phyloP scores from a whole-genome alignment of 2,888 invertebrate genomes.

The Epinotia ramella region DNA sequence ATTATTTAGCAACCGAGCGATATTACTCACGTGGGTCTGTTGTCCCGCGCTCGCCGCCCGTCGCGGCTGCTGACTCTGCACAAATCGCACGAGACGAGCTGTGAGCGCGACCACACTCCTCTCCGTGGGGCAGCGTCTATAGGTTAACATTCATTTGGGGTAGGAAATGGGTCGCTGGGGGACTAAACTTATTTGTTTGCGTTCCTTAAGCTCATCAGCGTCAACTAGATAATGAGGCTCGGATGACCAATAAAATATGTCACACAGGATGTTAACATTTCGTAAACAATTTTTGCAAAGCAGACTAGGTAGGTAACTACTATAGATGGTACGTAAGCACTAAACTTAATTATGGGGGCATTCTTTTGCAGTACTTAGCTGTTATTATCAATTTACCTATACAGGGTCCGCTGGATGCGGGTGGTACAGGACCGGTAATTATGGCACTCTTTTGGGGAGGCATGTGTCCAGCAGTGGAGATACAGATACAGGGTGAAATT shows the following conservation, averaged over 20 bases:
- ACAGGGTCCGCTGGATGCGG: too few species aligned
- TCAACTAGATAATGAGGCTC: conserved; percentile 35
- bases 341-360: neutral
- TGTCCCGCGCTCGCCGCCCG: conserved; percentile 35
- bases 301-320: neutral
- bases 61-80: conserved; percentile 38
- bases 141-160: conserved; percentile 30
- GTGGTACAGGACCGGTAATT: too few species aligned
- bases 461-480: too few species aligned
- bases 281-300: neutral
- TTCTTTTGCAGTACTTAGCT: neutral
- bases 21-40: conserved; percentile 59
- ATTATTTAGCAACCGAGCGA: conserved; percentile 74
- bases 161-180: conserved; percentile 39
- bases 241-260: conserved; percentile 33
- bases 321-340: neutral
- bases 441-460: too few species aligned
- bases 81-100: conserved; percentile 20
- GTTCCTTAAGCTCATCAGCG: conserved; percentile 36
- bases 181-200: conserved; percentile 36
- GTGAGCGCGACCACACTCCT: conserved; percentile 1
- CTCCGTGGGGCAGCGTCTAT: conserved; percentile 19
- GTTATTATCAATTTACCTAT: too few species aligned
- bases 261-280: conserved; percentile 14
- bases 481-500: too few species aligned